phyloP scores from a whole-genome alignment of 2,888 invertebrate genomes.

The Xestia ashworthii region DNA sequence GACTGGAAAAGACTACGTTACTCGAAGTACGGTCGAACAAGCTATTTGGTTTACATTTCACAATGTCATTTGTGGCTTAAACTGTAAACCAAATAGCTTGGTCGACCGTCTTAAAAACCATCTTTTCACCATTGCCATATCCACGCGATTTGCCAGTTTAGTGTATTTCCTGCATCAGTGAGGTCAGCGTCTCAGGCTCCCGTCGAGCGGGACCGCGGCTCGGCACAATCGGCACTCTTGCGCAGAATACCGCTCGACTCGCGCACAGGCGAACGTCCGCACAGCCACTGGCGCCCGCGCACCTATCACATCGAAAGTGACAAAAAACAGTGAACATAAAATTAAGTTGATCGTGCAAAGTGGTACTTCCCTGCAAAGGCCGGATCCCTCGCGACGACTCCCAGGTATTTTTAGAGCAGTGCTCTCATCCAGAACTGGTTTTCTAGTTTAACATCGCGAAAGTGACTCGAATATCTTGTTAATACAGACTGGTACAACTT shows the following conservation, averaged over 20 bases:
- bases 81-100: too few species aligned
- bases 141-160: constrained; percentile 64
- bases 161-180: constrained; percentile 78
- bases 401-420: constrained; percentile 83
- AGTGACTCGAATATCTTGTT: constrained; percentile 68
- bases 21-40: neutral
- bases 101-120: neutral
- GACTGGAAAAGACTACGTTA: constrained; percentile 4
- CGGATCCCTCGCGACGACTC: constrained; percentile 70
- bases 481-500: constrained; percentile 32
- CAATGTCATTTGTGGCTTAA: too few species aligned
- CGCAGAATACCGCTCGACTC: constrained; percentile 74
- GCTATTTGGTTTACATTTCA: too few species aligned
- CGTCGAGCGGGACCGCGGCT: constrained; percentile 52
- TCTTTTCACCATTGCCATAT: constrained; percentile 72
- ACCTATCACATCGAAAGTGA: constrained; percentile 69
- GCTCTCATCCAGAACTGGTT: constrained; percentile 79
- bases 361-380: constrained; percentile 70
- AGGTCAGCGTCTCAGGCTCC: constrained; percentile 74
- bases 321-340: constrained; percentile 73
- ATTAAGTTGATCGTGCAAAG: constrained; percentile 73
- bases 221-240: constrained; percentile 50
- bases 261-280: constrained; percentile 73
- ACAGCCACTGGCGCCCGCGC: constrained; percentile 65
- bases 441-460: constrained; percentile 77